These are phyloP conservation scores for Cephalopachus bancanus DNA, from an alignment of 2,797 vertebrate species.

Conservation along the genomic window DNA sequence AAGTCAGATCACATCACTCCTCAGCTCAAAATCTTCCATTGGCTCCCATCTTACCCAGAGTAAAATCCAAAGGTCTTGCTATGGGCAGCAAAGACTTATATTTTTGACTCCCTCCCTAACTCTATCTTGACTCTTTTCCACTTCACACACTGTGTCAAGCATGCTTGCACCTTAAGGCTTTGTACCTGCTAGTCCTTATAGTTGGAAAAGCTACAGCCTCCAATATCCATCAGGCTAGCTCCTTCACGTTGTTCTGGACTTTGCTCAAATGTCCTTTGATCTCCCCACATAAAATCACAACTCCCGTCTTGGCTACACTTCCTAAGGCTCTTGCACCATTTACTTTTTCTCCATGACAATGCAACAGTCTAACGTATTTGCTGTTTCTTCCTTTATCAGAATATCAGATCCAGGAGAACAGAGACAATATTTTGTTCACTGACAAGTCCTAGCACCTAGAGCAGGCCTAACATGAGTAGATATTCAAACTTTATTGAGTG, in stretches of 20 bases:
- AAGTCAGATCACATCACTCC: background rate
- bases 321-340: background rate
- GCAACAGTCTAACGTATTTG: background rate
- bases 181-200: background rate
- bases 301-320: background rate
- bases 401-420: background rate
- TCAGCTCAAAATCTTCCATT: background rate
- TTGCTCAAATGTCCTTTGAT: background rate
- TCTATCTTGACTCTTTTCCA: background rate
- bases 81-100: background rate
- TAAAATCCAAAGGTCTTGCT: background rate
- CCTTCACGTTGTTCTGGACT: background rate
- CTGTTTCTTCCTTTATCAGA: slow-evolving; percentile 4
- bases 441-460: background rate
- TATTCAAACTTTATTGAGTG: background rate
- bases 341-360: background rate
- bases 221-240: background rate
- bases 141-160: background rate
- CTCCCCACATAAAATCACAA: background rate
- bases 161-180: background rate
- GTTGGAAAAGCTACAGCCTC: background rate
- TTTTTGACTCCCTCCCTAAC: background rate
- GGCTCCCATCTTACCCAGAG: background rate
- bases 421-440: background rate
- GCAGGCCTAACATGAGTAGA: background rate